A percentile compares a stretch with the other conserved stretches of the same genome.
Evolutionary conservation across 1,140 invertebrate genomes (phyloP).

Genomic region (Drosophila melanica): DNA sequence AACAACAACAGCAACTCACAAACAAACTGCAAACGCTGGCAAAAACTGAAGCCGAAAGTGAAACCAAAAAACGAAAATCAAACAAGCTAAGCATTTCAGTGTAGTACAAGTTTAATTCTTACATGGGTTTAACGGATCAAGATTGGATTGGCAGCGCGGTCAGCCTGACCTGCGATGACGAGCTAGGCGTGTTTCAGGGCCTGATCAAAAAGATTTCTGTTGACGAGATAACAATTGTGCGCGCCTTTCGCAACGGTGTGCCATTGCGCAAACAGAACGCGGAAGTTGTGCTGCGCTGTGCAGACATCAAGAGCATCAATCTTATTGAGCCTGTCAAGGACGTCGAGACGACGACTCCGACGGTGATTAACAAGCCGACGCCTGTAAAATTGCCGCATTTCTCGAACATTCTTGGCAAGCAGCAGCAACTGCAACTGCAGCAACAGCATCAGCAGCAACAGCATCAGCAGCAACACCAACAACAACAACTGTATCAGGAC

Average conservation of each 20-base stretch:
- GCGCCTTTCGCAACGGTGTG: conserved; percentile 92
- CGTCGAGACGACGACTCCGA: conserved; percentile 55
- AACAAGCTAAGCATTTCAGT: conserved; percentile 21
- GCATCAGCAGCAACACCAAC: conserved; percentile 32
- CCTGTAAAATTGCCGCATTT: conserved; percentile 80
- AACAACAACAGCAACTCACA: conserved; percentile 51
- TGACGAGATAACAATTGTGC: conserved; percentile 89
- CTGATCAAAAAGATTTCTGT: conserved; percentile 90
- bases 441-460: conserved; percentile 43
- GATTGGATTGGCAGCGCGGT: conserved; percentile 83
- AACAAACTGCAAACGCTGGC: conserved; percentile 62
- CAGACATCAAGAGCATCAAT: conserved; percentile 71
- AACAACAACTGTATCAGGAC: conserved; percentile 29
- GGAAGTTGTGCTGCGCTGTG: conserved; percentile 86
- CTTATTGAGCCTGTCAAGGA: conserved; percentile 72
- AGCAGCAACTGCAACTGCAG: conserved; percentile 61
- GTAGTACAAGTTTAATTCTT: conserved; percentile 34
- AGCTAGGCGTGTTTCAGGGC: conserved; percentile 87
- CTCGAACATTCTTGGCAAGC: conserved; percentile 66
- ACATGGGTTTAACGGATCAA: conserved; percentile 79
- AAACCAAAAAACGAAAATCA: conserved; percentile 18
- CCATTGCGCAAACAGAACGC: conserved; percentile 86
- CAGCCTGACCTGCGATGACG: conserved; percentile 77
- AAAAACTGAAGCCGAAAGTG: conserved; percentile 41
- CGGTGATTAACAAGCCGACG: conserved; percentile 80